These are phyloP conservation scores for Invenusta paracnida DNA, from an alignment of 2,888 invertebrate species.

Conservation along the genomic window DNA sequence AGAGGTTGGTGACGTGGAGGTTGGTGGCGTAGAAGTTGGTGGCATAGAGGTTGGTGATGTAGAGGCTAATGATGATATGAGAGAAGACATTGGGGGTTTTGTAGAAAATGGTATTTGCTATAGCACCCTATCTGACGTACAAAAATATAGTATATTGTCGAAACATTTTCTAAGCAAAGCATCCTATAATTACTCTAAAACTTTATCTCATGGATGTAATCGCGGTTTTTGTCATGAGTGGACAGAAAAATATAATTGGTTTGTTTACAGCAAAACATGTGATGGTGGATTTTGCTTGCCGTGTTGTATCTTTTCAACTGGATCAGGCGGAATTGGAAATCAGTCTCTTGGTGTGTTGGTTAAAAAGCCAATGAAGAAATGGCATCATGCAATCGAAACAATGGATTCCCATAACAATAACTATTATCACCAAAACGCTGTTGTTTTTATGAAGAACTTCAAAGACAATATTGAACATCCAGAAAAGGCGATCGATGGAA, in stretches of 20 bases:
- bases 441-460: background rate
- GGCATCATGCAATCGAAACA: background rate
- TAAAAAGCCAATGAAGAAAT: background rate
- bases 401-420: background rate
- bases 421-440: background rate
- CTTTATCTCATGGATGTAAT: background rate
- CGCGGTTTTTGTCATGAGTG: background rate
- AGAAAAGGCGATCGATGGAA: background rate
- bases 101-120: too few species aligned
- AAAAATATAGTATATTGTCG: too few species aligned
- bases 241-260: slow-evolving; percentile 22
- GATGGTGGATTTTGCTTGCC: slow-evolving; percentile 17
- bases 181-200: too few species aligned
- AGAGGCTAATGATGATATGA: too few species aligned
- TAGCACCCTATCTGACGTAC: too few species aligned
- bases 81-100: too few species aligned
- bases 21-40: too few species aligned
- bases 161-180: too few species aligned
- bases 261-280: slow-evolving; percentile 23
- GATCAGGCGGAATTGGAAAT: background rate
- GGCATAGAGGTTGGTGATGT: too few species aligned
- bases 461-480: background rate
- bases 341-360: background rate
- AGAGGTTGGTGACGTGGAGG: too few species aligned
- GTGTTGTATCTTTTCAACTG: background rate